These are phyloP conservation scores for Labeo calbasu DNA, from an alignment of 2,797 vertebrate species.

Conservation along the genomic window DNA sequence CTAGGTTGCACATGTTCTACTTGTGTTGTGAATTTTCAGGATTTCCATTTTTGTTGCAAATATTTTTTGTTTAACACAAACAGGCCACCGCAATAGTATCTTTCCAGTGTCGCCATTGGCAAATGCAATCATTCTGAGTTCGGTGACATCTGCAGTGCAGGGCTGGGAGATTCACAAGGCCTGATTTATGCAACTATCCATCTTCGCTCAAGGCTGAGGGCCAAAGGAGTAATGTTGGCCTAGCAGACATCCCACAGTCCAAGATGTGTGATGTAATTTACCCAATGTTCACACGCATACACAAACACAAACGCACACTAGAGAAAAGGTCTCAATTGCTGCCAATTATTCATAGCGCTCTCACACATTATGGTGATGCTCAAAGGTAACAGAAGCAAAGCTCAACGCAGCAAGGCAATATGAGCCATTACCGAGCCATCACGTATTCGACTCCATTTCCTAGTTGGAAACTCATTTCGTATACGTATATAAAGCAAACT, in stretches of 20 bases:
- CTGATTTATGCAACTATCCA: slow-evolving; percentile 69
- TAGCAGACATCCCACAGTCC: slow-evolving; percentile 59
- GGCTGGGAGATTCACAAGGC: slow-evolving; percentile 54
- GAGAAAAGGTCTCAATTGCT: slow-evolving; percentile 42
- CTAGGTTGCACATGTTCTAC: background rate
- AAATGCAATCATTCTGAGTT: slow-evolving; percentile 51
- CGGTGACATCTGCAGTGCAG: slow-evolving; percentile 60
- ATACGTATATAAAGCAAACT: background rate
- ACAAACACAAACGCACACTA: slow-evolving; percentile 44
- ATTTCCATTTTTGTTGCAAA: slow-evolving; percentile 23
- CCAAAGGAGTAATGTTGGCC: slow-evolving; percentile 61
- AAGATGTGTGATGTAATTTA: slow-evolving; percentile 57
- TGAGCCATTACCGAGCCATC: slow-evolving; percentile 1
- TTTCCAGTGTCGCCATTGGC: slow-evolving; percentile 26
- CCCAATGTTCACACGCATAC: slow-evolving; percentile 38
- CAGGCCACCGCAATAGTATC: background rate
- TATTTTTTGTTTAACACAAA: background rate
- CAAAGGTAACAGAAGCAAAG: slow-evolving; percentile 27
- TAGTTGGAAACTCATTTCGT: background rate
- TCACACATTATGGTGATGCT: slow-evolving; percentile 22
- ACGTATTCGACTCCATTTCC: background rate
- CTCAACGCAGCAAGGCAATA: background rate
- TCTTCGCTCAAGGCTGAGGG: slow-evolving; percentile 67
- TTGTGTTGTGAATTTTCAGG: background rate
- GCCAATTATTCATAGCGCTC: slow-evolving; percentile 30